phyloP scores from a whole-genome alignment of 2,888 invertebrate species.

The Drosophila quasianomalipes region DNA sequence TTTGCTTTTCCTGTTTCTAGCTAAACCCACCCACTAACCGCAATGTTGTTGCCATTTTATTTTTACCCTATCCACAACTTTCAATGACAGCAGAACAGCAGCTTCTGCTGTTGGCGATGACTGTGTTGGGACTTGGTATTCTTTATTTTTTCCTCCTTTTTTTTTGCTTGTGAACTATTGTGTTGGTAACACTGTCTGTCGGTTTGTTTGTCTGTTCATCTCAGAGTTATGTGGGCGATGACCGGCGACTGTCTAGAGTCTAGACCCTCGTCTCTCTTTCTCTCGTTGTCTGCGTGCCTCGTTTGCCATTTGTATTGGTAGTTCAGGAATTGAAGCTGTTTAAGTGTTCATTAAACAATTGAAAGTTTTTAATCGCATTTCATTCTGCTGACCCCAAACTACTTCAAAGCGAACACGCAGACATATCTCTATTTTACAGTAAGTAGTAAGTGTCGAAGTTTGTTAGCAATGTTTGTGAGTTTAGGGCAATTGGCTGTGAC shows the following conservation, averaged over 20 bases:
- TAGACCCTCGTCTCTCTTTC: conserved; percentile 1
- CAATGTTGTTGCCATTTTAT: conserved; percentile 67
- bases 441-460: conserved; percentile 43
- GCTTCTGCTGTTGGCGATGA: conserved; percentile 32
- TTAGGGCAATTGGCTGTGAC: conserved; percentile 3
- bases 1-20: conserved; percentile 28
- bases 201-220: conserved; percentile 42
- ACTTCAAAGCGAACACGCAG: conserved; percentile 4
- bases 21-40: conserved; percentile 43
- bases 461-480: conserved; percentile 4
- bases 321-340: conserved; percentile 58
- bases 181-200: conserved; percentile 14
- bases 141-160: not conserved
- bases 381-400: conserved; percentile 26
- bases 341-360: conserved; percentile 78
- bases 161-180: conserved; percentile 43
- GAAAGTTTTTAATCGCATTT: conserved; percentile 70
- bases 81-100: conserved; percentile 23
- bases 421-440: conserved; percentile 11
- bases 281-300: conserved; percentile 13
- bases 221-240: conserved; percentile 68
- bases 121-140: conserved; percentile 50
- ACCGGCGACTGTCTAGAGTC: conserved; percentile 65
- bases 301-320: conserved; percentile 50
- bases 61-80: conserved; percentile 29